Evolutionary conservation across 2,113 vertebrate genomes (phyloP).

Genomic region (Ptyas mucosa): DNA sequence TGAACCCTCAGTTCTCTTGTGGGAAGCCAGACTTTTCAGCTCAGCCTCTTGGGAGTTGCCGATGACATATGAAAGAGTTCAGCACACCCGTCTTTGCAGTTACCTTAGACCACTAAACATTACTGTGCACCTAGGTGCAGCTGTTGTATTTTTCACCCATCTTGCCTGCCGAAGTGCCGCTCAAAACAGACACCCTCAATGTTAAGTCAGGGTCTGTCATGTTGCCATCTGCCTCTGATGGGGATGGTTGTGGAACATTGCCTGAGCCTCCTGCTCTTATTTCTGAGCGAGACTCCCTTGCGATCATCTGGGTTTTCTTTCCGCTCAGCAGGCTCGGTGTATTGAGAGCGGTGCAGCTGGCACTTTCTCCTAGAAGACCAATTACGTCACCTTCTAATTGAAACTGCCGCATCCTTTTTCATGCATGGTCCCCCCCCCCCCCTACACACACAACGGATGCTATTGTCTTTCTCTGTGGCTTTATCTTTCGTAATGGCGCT

Average conservation of each 20-base stretch:
- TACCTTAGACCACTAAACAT: neutral
- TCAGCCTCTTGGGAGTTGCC: neutral
- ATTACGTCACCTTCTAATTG: slow-evolving; percentile 59
- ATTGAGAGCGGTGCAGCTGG: slow-evolving; percentile 51
- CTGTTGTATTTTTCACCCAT: neutral
- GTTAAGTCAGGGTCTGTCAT: slow-evolving; percentile 2
- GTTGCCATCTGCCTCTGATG: neutral
- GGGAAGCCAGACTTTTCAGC: neutral
- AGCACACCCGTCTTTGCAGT: neutral
- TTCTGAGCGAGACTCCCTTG: slow-evolving; percentile 9
- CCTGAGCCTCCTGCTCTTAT: neutral
- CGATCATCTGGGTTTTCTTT: slow-evolving; percentile 36
- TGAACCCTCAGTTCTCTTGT: neutral
- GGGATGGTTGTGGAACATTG: neutral
- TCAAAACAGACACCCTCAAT: neutral
- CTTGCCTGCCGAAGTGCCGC: neutral
- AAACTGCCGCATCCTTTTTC: slow-evolving; percentile 54
- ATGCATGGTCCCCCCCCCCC: neutral
- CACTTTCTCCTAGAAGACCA: slow-evolving; percentile 53
- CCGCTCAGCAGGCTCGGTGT: slow-evolving; percentile 35
- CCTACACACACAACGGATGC: slow-evolving; percentile 12
- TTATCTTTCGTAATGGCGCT: neutral
- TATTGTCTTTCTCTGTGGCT: slow-evolving; percentile 25
- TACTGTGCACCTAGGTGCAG: neutral
- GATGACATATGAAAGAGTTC: neutral